phyloP scores from a whole-genome alignment of 2,113 vertebrate species.

The Clarias batrachus region DNA sequence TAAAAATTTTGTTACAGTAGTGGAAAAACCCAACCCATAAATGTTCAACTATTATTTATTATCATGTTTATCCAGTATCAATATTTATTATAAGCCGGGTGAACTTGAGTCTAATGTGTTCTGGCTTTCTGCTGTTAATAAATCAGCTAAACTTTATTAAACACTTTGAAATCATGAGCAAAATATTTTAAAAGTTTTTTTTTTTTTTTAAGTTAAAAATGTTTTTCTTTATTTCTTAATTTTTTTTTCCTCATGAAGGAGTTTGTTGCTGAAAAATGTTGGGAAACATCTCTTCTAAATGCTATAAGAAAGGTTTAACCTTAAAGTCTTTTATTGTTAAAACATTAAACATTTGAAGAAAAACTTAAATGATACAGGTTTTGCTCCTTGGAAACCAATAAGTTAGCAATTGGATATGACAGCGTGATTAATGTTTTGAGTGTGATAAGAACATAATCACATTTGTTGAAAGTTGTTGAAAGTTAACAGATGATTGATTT shows the following conservation, averaged over 20 bases:
- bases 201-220: neutral
- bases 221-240: neutral
- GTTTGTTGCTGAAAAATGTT: neutral
- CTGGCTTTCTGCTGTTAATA: neutral
- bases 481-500: neutral
- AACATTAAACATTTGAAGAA: neutral
- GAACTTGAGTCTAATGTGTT: neutral
- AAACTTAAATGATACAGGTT: neutral
- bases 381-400: neutral
- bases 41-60: neutral
- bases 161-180: neutral
- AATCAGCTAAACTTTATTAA: neutral
- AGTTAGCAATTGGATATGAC: neutral
- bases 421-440: neutral
- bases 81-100: neutral
- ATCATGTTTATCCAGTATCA: neutral
- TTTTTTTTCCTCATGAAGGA: neutral
- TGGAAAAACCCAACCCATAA: neutral
- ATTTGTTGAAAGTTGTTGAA: neutral
- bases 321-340: neutral
- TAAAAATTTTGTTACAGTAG: neutral
- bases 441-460: neutral
- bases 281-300: neutral
- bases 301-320: neutral
- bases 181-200: neutral